A percentile compares a stretch with the other conserved stretches of the same genome.
Conservation (phyloP, 2,888 invertebrate genomes). For the Acrobasis consociella region DNA sequence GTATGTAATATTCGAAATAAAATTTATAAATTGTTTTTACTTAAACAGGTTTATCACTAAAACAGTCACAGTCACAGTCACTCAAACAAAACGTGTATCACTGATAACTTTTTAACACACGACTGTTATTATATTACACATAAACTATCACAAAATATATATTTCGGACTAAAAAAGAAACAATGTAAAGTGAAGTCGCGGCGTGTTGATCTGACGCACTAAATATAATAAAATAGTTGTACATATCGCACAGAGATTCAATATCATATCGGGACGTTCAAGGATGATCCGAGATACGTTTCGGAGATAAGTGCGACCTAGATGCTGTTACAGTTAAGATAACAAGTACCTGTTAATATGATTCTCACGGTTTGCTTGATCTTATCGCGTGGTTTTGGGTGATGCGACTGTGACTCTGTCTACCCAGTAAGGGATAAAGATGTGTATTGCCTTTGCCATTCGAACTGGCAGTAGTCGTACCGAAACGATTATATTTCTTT, state of each 20-base stretch:
- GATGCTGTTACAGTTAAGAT: slow-evolving; percentile 22
- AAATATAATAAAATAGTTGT: slow-evolving; percentile 12
- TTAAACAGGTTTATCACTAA: too few relatives aligned
- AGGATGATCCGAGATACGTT: slow-evolving; percentile 47
- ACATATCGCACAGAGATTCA: slow-evolving; percentile 24
- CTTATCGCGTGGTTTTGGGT: neutral
- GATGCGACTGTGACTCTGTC: too few relatives aligned
- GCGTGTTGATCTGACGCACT: neutral
- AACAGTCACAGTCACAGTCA: too few relatives aligned
- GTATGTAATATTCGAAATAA: too few relatives aligned
- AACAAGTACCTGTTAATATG: neutral
- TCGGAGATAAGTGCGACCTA: slow-evolving; percentile 31
- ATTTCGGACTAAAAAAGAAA: too few relatives aligned
- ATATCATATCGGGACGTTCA: slow-evolving; percentile 44
- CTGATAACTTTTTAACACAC: slow-evolving; percentile 1
- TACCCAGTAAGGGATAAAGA: too few relatives aligned
- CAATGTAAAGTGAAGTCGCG: too few relatives aligned
- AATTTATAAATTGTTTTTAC: too few relatives aligned
- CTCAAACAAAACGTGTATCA: neutral
- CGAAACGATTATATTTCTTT: too few relatives aligned
- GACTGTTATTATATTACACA: neutral
- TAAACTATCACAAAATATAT: too few relatives aligned
- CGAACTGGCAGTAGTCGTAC: too few relatives aligned
- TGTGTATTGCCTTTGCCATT: too few relatives aligned
- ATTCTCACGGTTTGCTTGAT: slow-evolving; percentile 13